A percentile compares a stretch with the other conserved stretches of the same genome.
Conservation (phyloP, 2,797 vertebrate species). For the Helostoma temminkii region DNA sequence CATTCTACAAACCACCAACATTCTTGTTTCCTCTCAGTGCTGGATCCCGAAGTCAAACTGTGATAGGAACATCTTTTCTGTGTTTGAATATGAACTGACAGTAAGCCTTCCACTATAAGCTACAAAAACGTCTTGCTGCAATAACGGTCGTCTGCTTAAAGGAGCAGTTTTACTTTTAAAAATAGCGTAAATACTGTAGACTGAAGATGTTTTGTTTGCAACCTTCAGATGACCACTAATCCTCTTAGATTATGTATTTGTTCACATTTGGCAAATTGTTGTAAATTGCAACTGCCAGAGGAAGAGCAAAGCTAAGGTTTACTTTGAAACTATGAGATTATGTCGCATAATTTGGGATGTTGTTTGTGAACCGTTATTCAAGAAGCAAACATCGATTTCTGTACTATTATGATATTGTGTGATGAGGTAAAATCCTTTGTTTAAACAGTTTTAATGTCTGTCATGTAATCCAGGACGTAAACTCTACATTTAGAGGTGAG, state of each 20-base stretch:
- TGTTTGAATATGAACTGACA: conserved; percentile 32
- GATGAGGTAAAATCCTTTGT: conserved; percentile 14
- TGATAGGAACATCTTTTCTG: conserved; percentile 16
- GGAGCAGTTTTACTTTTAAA: conserved; percentile 22
- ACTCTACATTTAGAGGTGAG: conserved; percentile 34
- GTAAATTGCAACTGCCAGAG: conserved; percentile 16
- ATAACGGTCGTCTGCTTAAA: conserved; percentile 25
- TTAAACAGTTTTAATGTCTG: conserved; percentile 3
- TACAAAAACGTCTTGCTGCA: conserved; percentile 46
- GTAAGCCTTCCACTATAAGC: conserved; percentile 36
- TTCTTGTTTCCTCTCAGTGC: background rate
- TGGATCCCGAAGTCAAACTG: conserved; percentile 49
- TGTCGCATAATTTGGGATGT: conserved; percentile 2
- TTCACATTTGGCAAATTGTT: conserved; percentile 40
- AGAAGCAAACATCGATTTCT: conserved; percentile 17
- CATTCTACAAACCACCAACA: background rate
- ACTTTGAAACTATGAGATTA: conserved; percentile 42
- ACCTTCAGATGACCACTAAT: conserved; percentile 62
- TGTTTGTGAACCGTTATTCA: conserved; percentile 5
- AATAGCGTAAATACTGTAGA: conserved; percentile 60
- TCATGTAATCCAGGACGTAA: conserved; percentile 16
- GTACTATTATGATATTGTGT: conserved; percentile 34
- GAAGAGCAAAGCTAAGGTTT: conserved; percentile 6
- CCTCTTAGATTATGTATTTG: conserved; percentile 19
- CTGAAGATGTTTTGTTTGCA: conserved; percentile 48